phyloP scores from a whole-genome alignment of 1,140 invertebrate species.

The Drosophila suzukii region DNA sequence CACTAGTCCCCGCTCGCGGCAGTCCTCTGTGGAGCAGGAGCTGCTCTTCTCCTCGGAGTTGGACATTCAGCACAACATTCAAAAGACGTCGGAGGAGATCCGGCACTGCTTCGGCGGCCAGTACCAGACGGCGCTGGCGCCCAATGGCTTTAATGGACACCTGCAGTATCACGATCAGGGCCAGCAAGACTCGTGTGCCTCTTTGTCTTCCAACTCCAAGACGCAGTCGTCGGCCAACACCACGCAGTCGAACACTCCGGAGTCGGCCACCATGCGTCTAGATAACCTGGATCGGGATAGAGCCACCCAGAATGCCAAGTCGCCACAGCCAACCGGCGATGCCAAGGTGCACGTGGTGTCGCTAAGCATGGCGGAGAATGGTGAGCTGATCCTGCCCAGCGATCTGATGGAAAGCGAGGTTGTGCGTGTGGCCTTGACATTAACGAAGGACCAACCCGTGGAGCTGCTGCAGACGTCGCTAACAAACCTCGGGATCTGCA shows the following conservation, averaged over 20 bases:
- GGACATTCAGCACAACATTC: slow-evolving; percentile 93
- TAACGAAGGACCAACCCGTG: slow-evolving; percentile 68
- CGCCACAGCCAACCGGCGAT: slow-evolving; percentile 45
- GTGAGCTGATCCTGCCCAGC: slow-evolving; percentile 78
- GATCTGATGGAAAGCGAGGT: slow-evolving; percentile 84
- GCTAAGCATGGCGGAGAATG: slow-evolving; percentile 56
- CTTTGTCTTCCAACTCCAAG: slow-evolving; percentile 81
- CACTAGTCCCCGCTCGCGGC: slow-evolving; percentile 83
- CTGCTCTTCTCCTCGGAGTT: slow-evolving; percentile 91
- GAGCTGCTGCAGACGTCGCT: slow-evolving; percentile 79
- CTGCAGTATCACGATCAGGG: slow-evolving; percentile 74
- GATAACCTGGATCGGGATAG: slow-evolving; percentile 55
- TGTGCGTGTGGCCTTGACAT: slow-evolving; percentile 77
- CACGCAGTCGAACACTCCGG: slow-evolving; percentile 84
- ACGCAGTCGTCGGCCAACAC: slow-evolving; percentile 84
- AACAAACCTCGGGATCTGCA: slow-evolving; percentile 83
- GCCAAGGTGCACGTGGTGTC: slow-evolving; percentile 17
- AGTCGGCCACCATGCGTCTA: slow-evolving; percentile 82
- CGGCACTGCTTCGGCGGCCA: slow-evolving; percentile 88
- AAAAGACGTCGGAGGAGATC: slow-evolving; percentile 96
- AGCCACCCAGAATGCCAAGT: slow-evolving; percentile 27
- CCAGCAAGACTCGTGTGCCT: slow-evolving; percentile 77
- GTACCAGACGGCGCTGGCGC: slow-evolving; percentile 88
- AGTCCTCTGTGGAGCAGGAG: slow-evolving; percentile 85
- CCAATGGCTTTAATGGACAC: slow-evolving; percentile 86